Percentiles rank a stretch among this genome's conserved stretches.
These are phyloP conservation scores for Ciconia nigra DNA, from an alignment of 2,797 vertebrate genomes.

Conservation along the genomic window DNA sequence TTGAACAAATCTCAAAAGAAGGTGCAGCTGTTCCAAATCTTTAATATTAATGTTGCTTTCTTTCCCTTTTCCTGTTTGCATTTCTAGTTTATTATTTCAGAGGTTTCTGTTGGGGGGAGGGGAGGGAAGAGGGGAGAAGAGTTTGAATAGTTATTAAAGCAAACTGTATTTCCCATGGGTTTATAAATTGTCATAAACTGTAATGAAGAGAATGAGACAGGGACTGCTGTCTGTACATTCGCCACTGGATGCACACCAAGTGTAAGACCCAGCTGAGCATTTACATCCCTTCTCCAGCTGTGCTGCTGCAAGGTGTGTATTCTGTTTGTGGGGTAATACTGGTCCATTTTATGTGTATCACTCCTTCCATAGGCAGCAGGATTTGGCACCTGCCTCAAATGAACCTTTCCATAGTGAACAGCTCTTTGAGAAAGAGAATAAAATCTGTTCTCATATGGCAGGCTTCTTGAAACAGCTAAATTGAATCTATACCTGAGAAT, in stretches of 20 bases:
- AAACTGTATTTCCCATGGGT: not conserved
- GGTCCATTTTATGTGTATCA: not conserved
- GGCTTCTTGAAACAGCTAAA: not conserved
- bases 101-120: not conserved
- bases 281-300: not conserved
- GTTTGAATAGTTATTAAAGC: not conserved
- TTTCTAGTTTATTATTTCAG: not conserved
- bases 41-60: not conserved
- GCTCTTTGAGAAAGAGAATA: not conserved
- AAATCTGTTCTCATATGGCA: not conserved
- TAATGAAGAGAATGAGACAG: not conserved
- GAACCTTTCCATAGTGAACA: not conserved
- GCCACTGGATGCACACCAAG: not conserved
- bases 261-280: not conserved
- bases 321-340: not conserved
- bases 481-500: not conserved
- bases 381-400: not conserved
- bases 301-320: not conserved
- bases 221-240: not conserved
- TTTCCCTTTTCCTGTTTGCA: not conserved
- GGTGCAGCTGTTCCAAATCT: not conserved
- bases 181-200: constrained; percentile 11
- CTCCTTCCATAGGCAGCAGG: not conserved
- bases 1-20: not conserved
- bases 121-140: not conserved